Base-by-base conservation (phyloP, 2,113 vertebrate genomes). In the Syngnathus scovelli region DNA sequence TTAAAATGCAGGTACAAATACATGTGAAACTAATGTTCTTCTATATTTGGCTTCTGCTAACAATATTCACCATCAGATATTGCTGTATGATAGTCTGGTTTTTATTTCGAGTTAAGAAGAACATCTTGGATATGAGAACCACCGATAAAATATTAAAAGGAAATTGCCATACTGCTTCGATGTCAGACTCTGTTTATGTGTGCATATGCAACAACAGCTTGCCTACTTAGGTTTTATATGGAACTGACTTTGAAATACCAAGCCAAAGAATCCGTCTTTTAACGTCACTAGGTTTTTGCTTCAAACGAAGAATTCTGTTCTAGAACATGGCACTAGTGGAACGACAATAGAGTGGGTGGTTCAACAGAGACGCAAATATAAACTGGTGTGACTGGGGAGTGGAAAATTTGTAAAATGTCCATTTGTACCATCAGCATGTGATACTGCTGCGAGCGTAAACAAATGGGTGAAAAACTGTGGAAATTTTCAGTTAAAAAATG, bases 21-120 rank as follows among this genome's bases (percentile, higher is more conserved):
- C 43, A 39, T 18, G 68, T 19, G 12, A 18, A 12, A 37, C 70
- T 60, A 68, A 68, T 64, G 72, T 59, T 69, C 60, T 64, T 67
- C 72, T 69, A 62, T 71, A 66, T 77, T 63, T 75, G 75, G 63
- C 61, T 63, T 66, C 63, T 18, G 56, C 69, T 21, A 66, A 70
- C 70, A 67, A 76, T 66, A 66, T 19, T 65, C 65, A 23, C 68
- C 0, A 1, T 0, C 5, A 0, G 62, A 82, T 85, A 85, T 36
- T 68, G 80, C 85, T 77, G 77, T 61, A 63, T 82, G 71, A 82
- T 76, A 69, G 71, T 46, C 39, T 63, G 41, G 49, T 48, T 78
- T 77, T 74, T 59, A 77, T 82, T 80, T 79, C 1, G 21, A 18
- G 56, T 70, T 70, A 49, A 70, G 72, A 76, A 78, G 78, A 72